phyloP scores from a whole-genome alignment of 1,140 invertebrate genomes.

The Pissodes strobi region DNA sequence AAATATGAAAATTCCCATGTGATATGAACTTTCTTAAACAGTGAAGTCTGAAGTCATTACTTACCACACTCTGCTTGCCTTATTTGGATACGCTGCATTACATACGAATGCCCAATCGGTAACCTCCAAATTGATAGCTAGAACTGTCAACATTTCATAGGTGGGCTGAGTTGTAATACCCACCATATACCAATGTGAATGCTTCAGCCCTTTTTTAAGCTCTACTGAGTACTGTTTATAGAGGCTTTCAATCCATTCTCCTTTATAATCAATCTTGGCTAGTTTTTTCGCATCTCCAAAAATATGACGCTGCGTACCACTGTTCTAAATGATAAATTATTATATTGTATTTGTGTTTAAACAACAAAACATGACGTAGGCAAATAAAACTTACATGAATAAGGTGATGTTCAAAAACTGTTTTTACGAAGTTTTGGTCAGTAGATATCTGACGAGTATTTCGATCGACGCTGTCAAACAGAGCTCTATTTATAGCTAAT shows the following conservation, averaged over 20 bases:
- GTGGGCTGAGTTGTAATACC: slow-evolving; percentile 60
- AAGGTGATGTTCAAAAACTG: slow-evolving; percentile 52
- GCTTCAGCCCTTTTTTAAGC: slow-evolving; percentile 47
- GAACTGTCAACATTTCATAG: slow-evolving; percentile 62
- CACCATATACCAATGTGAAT: slow-evolving; percentile 64
- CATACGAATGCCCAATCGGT: slow-evolving; percentile 77
- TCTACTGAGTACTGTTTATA: slow-evolving; percentile 55
- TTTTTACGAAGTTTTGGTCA: slow-evolving; percentile 48
- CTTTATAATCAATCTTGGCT: slow-evolving; percentile 40
- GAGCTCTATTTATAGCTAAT: slow-evolving; percentile 73
- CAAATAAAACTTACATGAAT: slow-evolving; percentile 44
- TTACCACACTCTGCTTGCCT: slow-evolving; percentile 67
- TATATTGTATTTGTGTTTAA: no score
- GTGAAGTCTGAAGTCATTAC: no score
- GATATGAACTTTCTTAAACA: no score
- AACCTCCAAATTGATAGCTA: slow-evolving; percentile 65
- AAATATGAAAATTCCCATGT: no score
- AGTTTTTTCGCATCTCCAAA: background rate
- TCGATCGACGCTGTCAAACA: slow-evolving; percentile 82
- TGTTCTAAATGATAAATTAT: slow-evolving; percentile 48
- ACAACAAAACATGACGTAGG: no score
- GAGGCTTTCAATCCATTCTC: slow-evolving; percentile 60
- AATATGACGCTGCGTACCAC: slow-evolving; percentile 43
- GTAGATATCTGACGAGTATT: slow-evolving; percentile 58
- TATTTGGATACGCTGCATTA: slow-evolving; percentile 60